Evolutionary conservation across 1,140 invertebrate genomes (phyloP), one percentile per base, ranked within the genome.

Genomic region (Drosophila ananassae): DNA sequence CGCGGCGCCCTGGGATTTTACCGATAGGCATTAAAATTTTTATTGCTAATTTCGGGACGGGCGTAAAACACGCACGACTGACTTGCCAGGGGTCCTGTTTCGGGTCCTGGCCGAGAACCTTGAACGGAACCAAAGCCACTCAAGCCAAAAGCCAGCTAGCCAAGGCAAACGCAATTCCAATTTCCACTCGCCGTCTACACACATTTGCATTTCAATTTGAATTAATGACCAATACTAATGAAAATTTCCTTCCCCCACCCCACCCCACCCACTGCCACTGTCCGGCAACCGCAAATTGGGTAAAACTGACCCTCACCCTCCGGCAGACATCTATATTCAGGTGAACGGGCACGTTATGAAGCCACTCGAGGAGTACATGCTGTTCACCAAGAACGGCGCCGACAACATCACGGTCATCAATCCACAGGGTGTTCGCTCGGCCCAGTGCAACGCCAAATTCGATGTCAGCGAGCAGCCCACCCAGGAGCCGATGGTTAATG

Each of bases 291-390:
- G 44, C 67, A 71, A 81, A 68, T 75, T 69, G 58, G 58, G 69
- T 57, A 62, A 55, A 77, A 75, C 62, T 34, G 34, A 21, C 32
- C 30, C 28, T 17, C 55, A 3, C 24, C 37, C 52, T 13, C 12
- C 32, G 30, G 8, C 91, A 97, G 96, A 97, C 92, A 95, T 97
- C 44, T 95, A 96, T 54, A 94, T 97, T 67, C 94, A 96, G 91
- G 94, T 97, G 57, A 97, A 97, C 79, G 94, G 94, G 58, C 93
- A 95, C 34, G 93, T 94, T 52, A 97, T 97, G 96, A 96, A 96
- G 79, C 96, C 96, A 3, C 91, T 97, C 44, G 96, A 97, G 91
- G 96, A 97, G 85, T 97, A 97, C 89, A 97, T 97, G 96, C 92
- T 97, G 5, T 97, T 96, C 90, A 96, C 95, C 2, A 96, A 96